Evolutionary conservation across 2,888 invertebrate species (phyloP).

Genomic region (Ormyrus pomaceus): DNA sequence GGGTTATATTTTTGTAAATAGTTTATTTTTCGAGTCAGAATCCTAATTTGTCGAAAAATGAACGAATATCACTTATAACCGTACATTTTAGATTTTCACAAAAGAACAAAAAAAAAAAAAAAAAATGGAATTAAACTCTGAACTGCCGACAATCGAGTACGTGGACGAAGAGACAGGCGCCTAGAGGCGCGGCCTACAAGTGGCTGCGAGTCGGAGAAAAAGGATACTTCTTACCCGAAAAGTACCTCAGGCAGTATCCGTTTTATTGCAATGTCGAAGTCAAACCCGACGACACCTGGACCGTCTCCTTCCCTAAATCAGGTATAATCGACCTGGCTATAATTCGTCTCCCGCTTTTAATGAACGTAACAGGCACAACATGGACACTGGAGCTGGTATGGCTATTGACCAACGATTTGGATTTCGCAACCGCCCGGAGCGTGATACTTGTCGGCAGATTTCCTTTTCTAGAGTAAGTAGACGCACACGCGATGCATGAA

Average conservation of each 20-base stretch:
- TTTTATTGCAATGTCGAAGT: constrained; percentile 84
- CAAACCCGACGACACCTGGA: constrained; percentile 83
- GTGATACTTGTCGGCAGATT: constrained; percentile 81
- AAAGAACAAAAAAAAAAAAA: too few species aligned
- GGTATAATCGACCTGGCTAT: too few species aligned
- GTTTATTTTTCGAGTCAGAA: too few species aligned
- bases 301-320: constrained; percentile 85
- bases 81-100: too few species aligned
- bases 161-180: constrained; percentile 62
- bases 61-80: too few species aligned
- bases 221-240: constrained; percentile 84
- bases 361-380: constrained; percentile 68
- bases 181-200: constrained; percentile 82
- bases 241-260: constrained; percentile 80
- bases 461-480: constrained; percentile 89
- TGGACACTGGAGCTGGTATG: constrained; percentile 89
- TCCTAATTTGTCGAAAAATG: too few species aligned
- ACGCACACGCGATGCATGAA: too few species aligned
- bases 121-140: constrained; percentile 38
- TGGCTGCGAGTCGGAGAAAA: constrained; percentile 86
- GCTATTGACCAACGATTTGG: constrained; percentile 85
- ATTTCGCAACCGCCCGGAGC: constrained; percentile 83
- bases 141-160: constrained; percentile 35
- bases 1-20: too few species aligned
- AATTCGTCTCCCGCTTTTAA: too few species aligned